Base-by-base conservation (phyloP, 2,888 invertebrate genomes). In the Hanleya hanleyi region DNA sequence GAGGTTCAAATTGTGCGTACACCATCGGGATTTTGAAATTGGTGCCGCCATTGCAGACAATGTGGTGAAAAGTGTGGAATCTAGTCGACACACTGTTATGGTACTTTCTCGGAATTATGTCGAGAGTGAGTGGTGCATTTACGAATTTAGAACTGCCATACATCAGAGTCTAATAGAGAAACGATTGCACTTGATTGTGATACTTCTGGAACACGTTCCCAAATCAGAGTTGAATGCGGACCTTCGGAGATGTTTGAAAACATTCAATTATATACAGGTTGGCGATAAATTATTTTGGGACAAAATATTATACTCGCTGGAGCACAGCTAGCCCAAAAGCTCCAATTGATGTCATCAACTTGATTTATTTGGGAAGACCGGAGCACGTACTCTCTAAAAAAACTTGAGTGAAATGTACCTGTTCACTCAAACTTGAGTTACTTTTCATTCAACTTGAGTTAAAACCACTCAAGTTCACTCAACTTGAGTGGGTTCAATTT, bases 241-340 rank as follows among this genome's bases (percentile, higher is more conserved):
- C 89, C 94, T 96, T 87, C 93, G 96, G 87, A 93, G 96, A 81
- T 96, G 96, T 90, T 92, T 97, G 81, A 95, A 96, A 90, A 95
- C 95, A 70, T 95, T 96, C 86, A 95, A 95, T 73, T 93, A 95
- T 66, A 93, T 97, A 77, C 93, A 95, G 81, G 96, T 96, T 94
- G 95, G 95, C 83, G 97, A 97, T 90, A 95, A 95, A 84, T 93
- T 96, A 89, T 98, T 98, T 92, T 97, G 97, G 96, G 97, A 97
- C 90, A 94, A 96, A 84, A 92, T 97, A 78, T 93, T 95, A 86
- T 96, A 96, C 90, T 95, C 95, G 74, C 91, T 96, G 85, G 38
- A 41, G 3, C 49, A 37, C 18, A 57, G 33, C 32, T 69, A 65
- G 57, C 57, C 4, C 22, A 57, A 26, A 57, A 22, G 22, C 32